Evolutionary conservation across 2,797 vertebrate genomes (phyloP), one percentile per base, ranked within the genome.

Genomic region (Tarsius wallacei): DNA sequence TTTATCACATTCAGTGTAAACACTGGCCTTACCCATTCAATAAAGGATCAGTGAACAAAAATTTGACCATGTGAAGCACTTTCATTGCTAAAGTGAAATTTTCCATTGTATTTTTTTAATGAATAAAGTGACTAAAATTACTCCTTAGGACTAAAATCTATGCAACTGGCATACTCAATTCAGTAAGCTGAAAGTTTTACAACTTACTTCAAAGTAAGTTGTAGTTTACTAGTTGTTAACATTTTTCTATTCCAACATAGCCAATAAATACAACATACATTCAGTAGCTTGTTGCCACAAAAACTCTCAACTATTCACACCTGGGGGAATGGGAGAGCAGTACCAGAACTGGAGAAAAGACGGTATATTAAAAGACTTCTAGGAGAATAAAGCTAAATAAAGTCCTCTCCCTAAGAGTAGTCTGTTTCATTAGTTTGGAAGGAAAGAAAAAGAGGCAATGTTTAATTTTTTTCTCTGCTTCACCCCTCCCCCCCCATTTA

Each of bases 71-170:
- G 90, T 94, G 85, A 95, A 93, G 49, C 64, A 97, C 73, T 96
- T 96, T 87, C 83, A 94, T 24, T 87, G 57, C 76, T 90, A 74
- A 88, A 97, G 26, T 89, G 11, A 94, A 96, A 91, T 73, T 97
- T 95, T 61, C 55, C 76, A 93, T 7, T 33, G 1, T 47, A 74
- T 70, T 78, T 92, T 91, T 87, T 21, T 81, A 97, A 95, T 73
- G 55, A 97, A 84, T 96, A 87, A 96, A 96, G 89, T 94, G 26
- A 97, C 80, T 89, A 42, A 96, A 94, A 47, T 91, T 68, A 70
- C 28, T 87, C 42, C 33, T 85, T 87, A 63, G 9, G 66, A 82
- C 51, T 77, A 91, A 97, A 87, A 86, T 77, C 94, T 4, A 89
- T n/a, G 17, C 14, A 95, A 63, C 3, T 63, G 59, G 74, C 53